Evolutionary conservation across 2,888 invertebrate genomes (phyloP).

Genomic region (Ophioninae sp.): DNA sequence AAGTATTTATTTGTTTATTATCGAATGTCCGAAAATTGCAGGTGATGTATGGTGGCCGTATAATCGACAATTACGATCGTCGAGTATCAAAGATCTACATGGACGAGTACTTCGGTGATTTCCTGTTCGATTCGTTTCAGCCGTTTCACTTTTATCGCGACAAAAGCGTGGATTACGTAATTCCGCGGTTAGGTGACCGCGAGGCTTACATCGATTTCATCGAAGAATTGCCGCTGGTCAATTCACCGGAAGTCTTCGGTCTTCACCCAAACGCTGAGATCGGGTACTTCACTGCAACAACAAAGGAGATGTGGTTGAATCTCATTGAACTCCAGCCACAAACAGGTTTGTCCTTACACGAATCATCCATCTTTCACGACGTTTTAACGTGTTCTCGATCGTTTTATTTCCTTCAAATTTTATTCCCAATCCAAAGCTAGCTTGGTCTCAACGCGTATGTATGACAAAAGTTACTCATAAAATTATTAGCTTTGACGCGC

Average conservation of each 20-base stretch:
- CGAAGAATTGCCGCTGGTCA: conserved; percentile 90
- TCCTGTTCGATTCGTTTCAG: conserved; percentile 94
- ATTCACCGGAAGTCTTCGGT: conserved; percentile 95
- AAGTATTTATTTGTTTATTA: background rate
- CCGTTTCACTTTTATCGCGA: conserved; percentile 95
- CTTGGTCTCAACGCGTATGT: conserved; percentile 46
- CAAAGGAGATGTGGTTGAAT: conserved; percentile 92
- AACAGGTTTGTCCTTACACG: conserved; percentile 84
- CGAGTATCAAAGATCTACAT: conserved; percentile 93
- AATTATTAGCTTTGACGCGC: background rate
- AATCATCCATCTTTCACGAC: background rate
- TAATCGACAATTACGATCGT: conserved; percentile 95
- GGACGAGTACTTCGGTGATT: conserved; percentile 97
- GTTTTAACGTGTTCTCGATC: background rate
- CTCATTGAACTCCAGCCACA: conserved; percentile 95
- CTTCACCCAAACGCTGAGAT: conserved; percentile 97
- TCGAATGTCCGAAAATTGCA: conserved; percentile 71
- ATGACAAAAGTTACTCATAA: conserved; percentile 2
- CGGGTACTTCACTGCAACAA: conserved; percentile 94
- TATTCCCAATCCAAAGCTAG: conserved; percentile 37
- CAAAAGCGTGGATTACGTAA: conserved; percentile 87
- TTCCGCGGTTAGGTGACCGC: conserved; percentile 87
- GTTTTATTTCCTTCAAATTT: background rate
- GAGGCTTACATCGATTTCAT: conserved; percentile 88
- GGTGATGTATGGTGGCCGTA: conserved; percentile 97